These are phyloP conservation scores for Pelodytes ibericus DNA, from an alignment of 2,797 vertebrate species.

Conservation along the genomic window DNA sequence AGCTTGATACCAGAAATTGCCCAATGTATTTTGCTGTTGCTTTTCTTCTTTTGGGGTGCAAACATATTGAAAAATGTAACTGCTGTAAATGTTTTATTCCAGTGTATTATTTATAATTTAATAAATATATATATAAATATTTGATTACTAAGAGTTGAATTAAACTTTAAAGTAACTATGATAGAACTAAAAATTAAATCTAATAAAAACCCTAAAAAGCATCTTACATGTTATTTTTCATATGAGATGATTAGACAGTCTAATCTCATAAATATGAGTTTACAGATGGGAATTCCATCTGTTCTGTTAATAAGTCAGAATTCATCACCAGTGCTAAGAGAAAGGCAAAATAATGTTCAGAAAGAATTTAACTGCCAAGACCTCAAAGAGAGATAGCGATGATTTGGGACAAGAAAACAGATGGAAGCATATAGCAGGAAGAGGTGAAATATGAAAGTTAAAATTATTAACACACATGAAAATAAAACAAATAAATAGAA, in stretches of 20 bases:
- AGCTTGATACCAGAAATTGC: too few relatives aligned
- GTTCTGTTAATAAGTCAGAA: conserved; percentile 17
- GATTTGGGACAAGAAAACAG: neutral
- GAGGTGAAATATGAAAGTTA: neutral
- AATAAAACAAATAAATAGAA: conserved; percentile 38
- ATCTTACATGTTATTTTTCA: neutral
- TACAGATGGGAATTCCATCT: conserved; percentile 30
- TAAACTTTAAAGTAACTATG: neutral
- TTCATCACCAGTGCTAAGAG: conserved; percentile 3
- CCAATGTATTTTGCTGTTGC: too few relatives aligned
- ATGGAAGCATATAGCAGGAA: conserved; percentile 25
- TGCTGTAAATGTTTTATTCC: too few relatives aligned
- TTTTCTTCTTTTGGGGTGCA: too few relatives aligned
- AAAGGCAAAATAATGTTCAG: conserved; percentile 16
- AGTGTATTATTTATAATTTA: too few relatives aligned
- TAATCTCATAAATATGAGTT: conserved; percentile 1
- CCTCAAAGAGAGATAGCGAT: too few relatives aligned
- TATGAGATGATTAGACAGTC: neutral
- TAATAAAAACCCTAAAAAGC: conserved; percentile 1
- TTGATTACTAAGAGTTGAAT: too few relatives aligned
- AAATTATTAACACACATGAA: neutral
- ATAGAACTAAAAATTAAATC: neutral
- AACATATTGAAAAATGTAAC: too few relatives aligned
- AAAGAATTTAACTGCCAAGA: too few relatives aligned
- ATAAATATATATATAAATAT: too few relatives aligned